These are phyloP conservation scores for Drosophila eugracilis DNA, from an alignment of 1,140 invertebrate species.

Conservation along the genomic window DNA sequence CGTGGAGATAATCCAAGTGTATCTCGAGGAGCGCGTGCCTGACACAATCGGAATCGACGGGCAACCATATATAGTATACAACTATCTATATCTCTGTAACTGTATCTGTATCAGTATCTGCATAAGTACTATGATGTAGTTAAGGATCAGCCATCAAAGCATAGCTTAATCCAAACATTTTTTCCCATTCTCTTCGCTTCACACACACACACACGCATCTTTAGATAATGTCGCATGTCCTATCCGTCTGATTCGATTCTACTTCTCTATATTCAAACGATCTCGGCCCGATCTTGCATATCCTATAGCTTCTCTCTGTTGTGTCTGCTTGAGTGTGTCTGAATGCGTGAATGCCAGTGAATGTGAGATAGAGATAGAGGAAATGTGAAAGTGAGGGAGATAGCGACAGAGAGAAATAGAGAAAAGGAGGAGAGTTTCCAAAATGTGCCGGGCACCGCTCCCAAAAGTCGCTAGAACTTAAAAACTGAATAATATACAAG, in stretches of 20 bases:
- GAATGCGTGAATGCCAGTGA: constrained; percentile 2
- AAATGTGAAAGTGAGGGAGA: not conserved
- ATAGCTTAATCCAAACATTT: constrained; percentile 60
- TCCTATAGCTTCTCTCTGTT: constrained; percentile 3
- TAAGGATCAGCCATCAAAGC: constrained; percentile 63
- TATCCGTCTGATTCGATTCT: constrained; percentile 19
- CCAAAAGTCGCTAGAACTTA: constrained; percentile 64
- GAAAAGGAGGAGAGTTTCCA: constrained; percentile 30
- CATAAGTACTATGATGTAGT: constrained; percentile 27
- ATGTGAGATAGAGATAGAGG: not conserved
- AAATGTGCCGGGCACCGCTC: constrained; percentile 58
- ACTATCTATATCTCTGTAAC: constrained; percentile 32
- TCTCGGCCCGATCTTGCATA: constrained; percentile 20
- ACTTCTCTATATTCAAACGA: constrained; percentile 1
- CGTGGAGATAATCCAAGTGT: constrained; percentile 35
- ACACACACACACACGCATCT: constrained; percentile 12
- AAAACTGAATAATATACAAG: constrained; percentile 55
- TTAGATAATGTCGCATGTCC: constrained; percentile 25
- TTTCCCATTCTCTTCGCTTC: constrained; percentile 18
- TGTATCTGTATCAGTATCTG: constrained; percentile 11
- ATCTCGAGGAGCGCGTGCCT: constrained; percentile 58
- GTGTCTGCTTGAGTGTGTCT: not conserved
- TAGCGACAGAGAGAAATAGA: constrained; percentile 13
- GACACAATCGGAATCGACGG: constrained; percentile 39
- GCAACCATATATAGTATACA: constrained; percentile 16